These are phyloP conservation scores for Myrmophylax atrothorax DNA, from an alignment of 2,113 vertebrate species.

Conservation along the genomic window DNA sequence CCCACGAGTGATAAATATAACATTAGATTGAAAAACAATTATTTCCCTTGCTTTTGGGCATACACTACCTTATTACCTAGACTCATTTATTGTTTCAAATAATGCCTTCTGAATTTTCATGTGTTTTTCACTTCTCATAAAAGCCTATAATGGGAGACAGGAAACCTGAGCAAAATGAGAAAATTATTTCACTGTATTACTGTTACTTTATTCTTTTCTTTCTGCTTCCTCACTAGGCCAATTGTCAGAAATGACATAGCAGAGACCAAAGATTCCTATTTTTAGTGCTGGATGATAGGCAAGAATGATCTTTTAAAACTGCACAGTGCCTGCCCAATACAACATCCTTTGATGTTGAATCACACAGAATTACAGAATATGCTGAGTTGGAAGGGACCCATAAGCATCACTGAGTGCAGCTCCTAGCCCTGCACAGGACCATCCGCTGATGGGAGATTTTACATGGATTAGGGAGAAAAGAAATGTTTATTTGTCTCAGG, in stretches of 20 bases:
- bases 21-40: slow-evolving; percentile 52
- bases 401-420: neutral
- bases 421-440: neutral
- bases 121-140: slow-evolving; percentile 8
- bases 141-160: neutral
- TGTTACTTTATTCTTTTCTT: neutral
- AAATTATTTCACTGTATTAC: neutral
- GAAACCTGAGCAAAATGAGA: slow-evolving; percentile 10
- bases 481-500: rapidly evolving
- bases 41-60: slow-evolving; percentile 54
- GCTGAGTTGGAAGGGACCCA: neutral
- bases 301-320: neutral
- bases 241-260: neutral
- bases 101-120: slow-evolving; percentile 15
- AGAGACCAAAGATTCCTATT: neutral
- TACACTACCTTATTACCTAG: slow-evolving; percentile 23
- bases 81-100: slow-evolving; percentile 27
- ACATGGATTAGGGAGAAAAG: neutral
- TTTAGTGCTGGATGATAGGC: neutral
- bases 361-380: neutral
- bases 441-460: neutral
- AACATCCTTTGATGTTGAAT: neutral
- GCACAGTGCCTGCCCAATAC: neutral
- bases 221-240: neutral
- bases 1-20: slow-evolving; percentile 40